Evolutionary conservation across 2,888 invertebrate species (phyloP).

Genomic region (Frankliniella intonsa): DNA sequence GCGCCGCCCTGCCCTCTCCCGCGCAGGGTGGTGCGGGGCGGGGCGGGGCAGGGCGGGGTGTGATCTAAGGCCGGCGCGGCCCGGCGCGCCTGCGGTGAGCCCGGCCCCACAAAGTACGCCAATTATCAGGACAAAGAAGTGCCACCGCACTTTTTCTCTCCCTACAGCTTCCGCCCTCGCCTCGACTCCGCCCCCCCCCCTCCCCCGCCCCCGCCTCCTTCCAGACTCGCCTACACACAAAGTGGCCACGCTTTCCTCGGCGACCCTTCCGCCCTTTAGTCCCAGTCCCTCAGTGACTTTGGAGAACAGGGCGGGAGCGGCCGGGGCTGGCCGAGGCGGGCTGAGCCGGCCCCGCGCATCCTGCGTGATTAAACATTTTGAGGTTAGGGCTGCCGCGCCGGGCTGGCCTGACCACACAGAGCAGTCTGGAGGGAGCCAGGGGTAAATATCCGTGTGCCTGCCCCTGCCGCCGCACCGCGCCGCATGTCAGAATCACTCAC

Average conservation of each 20-base stretch:
- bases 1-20: no score
- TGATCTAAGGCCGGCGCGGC: no score
- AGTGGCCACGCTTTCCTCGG: neutral
- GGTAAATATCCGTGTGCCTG: no score
- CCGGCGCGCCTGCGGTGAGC: no score
- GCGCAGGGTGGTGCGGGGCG: no score
- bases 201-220: neutral
- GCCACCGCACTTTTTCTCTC: slow-evolving; percentile 12
- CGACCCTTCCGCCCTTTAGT: neutral
- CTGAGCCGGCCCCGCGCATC: neutral
- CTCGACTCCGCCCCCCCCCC: neutral
- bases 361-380: no score
- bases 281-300: neutral
- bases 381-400: no score
- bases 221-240: neutral
- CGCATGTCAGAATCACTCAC: neutral
- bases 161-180: neutral
- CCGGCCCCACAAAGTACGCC: slow-evolving; percentile 8
- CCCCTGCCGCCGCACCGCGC: neutral
- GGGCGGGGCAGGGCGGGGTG: no score
- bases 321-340: neutral
- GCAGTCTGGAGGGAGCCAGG: no score
- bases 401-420: no score
- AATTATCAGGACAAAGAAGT: slow-evolving; percentile 24
- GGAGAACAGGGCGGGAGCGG: neutral